Evolutionary conservation across 2,888 invertebrate genomes (phyloP).

Genomic region (Drosophila paramelanica): DNA sequence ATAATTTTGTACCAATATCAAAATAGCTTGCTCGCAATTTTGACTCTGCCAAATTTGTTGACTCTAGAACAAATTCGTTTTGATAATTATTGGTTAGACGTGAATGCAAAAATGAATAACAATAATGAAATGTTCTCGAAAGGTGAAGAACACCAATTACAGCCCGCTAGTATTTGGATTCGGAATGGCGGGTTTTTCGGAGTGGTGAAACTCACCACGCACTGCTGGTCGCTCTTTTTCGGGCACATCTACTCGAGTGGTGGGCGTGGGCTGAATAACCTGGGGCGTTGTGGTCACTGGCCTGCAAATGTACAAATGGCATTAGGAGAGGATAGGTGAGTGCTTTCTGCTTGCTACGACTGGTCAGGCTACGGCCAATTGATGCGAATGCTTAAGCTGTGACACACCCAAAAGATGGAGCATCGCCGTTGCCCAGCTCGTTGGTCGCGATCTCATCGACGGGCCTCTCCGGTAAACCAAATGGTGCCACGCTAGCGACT

Average conservation of each 20-base stretch:
- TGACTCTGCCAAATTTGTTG: too few relatives aligned
- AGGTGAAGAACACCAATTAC: too few relatives aligned
- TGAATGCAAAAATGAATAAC: too few relatives aligned
- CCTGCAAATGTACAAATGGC: conserved; percentile 18
- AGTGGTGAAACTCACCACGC: conserved; percentile 47
- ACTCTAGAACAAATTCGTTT: too few relatives aligned
- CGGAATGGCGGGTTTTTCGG: too few relatives aligned
- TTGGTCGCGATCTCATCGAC: conserved; percentile 28
- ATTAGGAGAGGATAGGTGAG: not conserved
- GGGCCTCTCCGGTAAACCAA: conserved; percentile 50
- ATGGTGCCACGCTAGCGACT: conserved; percentile 47
- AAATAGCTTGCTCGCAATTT: too few relatives aligned
- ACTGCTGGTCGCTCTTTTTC: conserved; percentile 54
- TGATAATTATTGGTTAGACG: too few relatives aligned
- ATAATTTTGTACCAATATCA: too few relatives aligned
- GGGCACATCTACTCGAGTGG: conserved; percentile 11
- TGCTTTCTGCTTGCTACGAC: not conserved
- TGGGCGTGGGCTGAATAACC: conserved; percentile 25
- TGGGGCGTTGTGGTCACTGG: conserved; percentile 31
- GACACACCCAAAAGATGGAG: conserved; percentile 52
- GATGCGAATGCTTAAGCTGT: conserved; percentile 11
- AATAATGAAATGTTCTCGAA: too few relatives aligned
- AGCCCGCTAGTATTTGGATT: too few relatives aligned
- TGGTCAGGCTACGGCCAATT: conserved; percentile 9
- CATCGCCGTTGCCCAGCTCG: conserved; percentile 19